Evolutionary conservation across 2,888 invertebrate species (phyloP), one percentile per base, ranked within the genome.

Genomic region (Trichogramma dendrolimi): DNA sequence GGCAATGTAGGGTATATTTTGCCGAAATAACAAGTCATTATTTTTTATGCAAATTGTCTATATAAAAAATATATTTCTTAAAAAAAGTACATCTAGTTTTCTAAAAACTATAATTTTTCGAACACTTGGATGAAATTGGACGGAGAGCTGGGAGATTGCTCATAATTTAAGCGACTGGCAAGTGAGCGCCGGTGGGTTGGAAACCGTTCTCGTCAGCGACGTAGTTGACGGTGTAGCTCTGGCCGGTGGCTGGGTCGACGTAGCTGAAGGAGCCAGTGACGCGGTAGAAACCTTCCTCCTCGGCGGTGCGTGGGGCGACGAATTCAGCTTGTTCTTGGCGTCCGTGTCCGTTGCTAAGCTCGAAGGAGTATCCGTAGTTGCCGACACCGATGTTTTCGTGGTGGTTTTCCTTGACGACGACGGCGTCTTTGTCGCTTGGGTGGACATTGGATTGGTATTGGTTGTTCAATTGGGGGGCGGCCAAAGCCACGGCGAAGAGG

Each of bases 371-470:
- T 6, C 64, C 61, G 67, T 76, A 76, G 27, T 67, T 67, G 27
- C 67, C 74, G 10, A 75, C 6, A 2, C 76, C 76, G 41, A 72
- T 73, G 67, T 75, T 76, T 64, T 76, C 68, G 3, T 64, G 67
- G 4, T 67, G 71, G 0, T 67, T 68, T 41, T 75, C 72, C 38
- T 71, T 71, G 0, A 74, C 67, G 7, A 75, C 4, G 1, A 68
- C 61, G 0, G 69, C 68, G 52, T 61, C 58, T 11, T 11, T 4
- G 6, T 27, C 27, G 11, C 7, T 39, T 5, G 7, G 6, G 39
- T 41, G 38, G 7, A 46, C 5, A 39, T 27, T 11, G 8, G 10
- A 40, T 1, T 41, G 40, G 4, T 51, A n/a, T 43, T 49, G 62
- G n/a, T 50, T 61, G 1, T 47, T 57, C 10, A n/a, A 55, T 39